Evolutionary conservation across 2,888 invertebrate genomes (phyloP).

Genomic region (Drosophila diplacantha): DNA sequence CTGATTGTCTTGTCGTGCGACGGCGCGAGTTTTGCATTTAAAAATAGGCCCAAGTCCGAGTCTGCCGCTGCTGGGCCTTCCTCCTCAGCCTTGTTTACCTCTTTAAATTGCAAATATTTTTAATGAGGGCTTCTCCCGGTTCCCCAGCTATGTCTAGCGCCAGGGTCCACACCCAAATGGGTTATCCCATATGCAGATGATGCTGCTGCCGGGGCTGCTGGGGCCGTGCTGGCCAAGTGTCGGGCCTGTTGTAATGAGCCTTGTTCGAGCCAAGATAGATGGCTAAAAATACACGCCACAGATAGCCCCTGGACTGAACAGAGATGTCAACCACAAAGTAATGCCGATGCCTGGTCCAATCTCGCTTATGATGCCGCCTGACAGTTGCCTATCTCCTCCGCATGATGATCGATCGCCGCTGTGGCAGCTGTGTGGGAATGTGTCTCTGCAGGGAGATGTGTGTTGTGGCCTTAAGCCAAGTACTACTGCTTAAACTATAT

Average conservation of each 20-base stretch:
- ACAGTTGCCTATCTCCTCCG: conserved; percentile 21
- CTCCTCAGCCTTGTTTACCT: conserved; percentile 30
- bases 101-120: conserved; percentile 66
- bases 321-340: conserved; percentile 34
- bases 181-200: conserved; percentile 35
- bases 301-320: conserved; percentile 29
- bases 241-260: conserved; percentile 66
- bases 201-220: background rate
- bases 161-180: conserved; percentile 38
- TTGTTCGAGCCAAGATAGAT: conserved; percentile 36
- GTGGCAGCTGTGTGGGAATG: conserved; percentile 14
- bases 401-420: conserved; percentile 7
- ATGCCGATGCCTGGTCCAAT: conserved; percentile 10
- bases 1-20: conserved; percentile 72
- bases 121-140: conserved; percentile 49
- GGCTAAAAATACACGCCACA: conserved; percentile 32
- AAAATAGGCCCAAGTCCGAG: conserved; percentile 56
- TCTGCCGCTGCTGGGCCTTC: background rate
- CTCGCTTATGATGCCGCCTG: conserved; percentile 34
- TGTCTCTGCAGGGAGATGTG: background rate
- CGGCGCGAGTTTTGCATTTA: conserved; percentile 67
- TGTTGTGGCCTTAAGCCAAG: background rate
- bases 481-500: background rate
- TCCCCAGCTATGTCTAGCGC: conserved; percentile 39
- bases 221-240: conserved; percentile 52